Base-by-base conservation (phyloP, 2,888 invertebrate species). In the Electrophaes corylata region DNA sequence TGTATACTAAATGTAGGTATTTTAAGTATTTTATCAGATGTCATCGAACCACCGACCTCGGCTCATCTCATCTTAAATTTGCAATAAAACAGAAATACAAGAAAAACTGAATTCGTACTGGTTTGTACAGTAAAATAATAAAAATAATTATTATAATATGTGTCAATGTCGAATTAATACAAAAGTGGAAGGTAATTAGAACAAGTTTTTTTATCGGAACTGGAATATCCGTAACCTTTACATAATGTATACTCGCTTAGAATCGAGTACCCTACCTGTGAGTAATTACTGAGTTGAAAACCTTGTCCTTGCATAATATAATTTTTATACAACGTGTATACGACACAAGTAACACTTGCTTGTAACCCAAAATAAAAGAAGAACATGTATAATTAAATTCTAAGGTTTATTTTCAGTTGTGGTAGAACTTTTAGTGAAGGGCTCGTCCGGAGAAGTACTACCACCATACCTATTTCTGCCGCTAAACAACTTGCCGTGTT, bases 121-220 rank as follows among this genome's bases (percentile, higher is more conserved):
- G 59, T 55, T 55, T 48, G 33, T 39, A 55, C 60, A 23, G 49
- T 59, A 45, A 19, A 54, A 29, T 50, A 50, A 50, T 54, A 54
- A 45, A 39, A 44, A 45, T 29, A 44, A 45, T 29, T 19, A 20
- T 14, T 33, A 40, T 56, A 20, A 49, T 20, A 48, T 59, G 51
- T 60, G 60, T 52, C 60, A 60, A 60, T 60, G 55, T 52, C 55
- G 37, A 55, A 47, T 31, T 46, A 18, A n/a, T 12, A 48, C 47
- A 46, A 54, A 39, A 43, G 41, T 51, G 50, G 49, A 52, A 52
- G 41, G 50, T 47, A 56, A 51, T 51, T 55, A 47, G 37, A 55
- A 50, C 50, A 29, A 40, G 58, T 59, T 59, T 54, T 29, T 49
- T 31, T 16, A 45, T 56, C 37, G 40, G 54, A 54, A 50, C 35